phyloP scores from a whole-genome alignment of 2,888 invertebrate species.

The Sphaeridia pumilis region DNA sequence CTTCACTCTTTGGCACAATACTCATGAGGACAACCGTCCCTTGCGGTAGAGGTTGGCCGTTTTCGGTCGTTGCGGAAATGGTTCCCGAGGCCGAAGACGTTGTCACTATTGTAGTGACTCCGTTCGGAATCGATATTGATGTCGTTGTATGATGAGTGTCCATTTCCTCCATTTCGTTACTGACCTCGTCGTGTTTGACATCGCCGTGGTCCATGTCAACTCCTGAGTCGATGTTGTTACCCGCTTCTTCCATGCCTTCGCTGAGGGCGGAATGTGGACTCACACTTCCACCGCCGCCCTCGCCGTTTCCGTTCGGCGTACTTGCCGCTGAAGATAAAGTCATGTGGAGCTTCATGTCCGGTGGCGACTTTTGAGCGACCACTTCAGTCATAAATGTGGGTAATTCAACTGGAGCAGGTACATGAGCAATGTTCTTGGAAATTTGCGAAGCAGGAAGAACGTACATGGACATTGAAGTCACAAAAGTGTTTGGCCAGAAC shows the following conservation, averaged over 20 bases:
- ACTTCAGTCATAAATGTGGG: slow-evolving; percentile 17
- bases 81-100: slow-evolving; percentile 23
- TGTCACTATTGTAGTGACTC: slow-evolving; percentile 19
- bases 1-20: slow-evolving; percentile 32
- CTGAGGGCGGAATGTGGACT: slow-evolving; percentile 7
- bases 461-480: slow-evolving; percentile 17
- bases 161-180: slow-evolving; percentile 13
- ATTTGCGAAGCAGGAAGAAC: slow-evolving; percentile 16
- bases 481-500: slow-evolving; percentile 11
- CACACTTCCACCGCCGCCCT: slow-evolving; percentile 2
- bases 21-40: slow-evolving; percentile 34
- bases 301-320: slow-evolving; percentile 9
- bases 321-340: slow-evolving; percentile 8
- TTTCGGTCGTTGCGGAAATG: slow-evolving; percentile 22
- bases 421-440: slow-evolving; percentile 15
- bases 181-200: slow-evolving; percentile 8
- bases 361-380: slow-evolving; percentile 4
- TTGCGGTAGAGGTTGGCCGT: slow-evolving; percentile 26
- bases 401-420: slow-evolving; percentile 17
- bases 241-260: neutral
- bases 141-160: slow-evolving; percentile 16
- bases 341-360: slow-evolving; percentile 23
- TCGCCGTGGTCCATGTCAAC: slow-evolving; percentile 20
- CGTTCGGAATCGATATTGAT: slow-evolving; percentile 25
- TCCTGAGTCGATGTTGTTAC: slow-evolving; percentile 13